A percentile compares a stretch with the other conserved stretches of the same genome.
Evolutionary conservation across 2,888 invertebrate species (phyloP).

Genomic region (Brachyptera risi): DNA sequence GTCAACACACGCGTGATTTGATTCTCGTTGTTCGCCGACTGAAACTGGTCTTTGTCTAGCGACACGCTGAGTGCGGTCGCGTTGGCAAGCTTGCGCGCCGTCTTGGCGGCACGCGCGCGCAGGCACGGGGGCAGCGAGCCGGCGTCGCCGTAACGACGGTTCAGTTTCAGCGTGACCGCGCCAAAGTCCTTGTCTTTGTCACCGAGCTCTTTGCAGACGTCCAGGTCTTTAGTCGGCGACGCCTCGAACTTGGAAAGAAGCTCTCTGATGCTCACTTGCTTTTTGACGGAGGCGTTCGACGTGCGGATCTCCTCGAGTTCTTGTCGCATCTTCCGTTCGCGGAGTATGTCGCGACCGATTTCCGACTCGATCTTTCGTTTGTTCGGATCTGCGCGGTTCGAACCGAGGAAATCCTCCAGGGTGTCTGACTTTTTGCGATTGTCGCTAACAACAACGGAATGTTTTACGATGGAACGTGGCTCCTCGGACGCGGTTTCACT

Average conservation of each 20-base stretch:
- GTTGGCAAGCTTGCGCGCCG: slow-evolving; percentile 58
- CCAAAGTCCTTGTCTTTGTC: background rate
- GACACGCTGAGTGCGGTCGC: slow-evolving; percentile 48
- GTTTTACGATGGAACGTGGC: no score
- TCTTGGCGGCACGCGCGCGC: slow-evolving; percentile 54
- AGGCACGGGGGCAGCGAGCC: slow-evolving; percentile 53
- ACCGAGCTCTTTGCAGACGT: background rate
- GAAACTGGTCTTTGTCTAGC: slow-evolving; percentile 68
- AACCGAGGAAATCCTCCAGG: background rate
- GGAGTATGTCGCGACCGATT: slow-evolving; percentile 47
- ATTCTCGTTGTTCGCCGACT: slow-evolving; percentile 27
- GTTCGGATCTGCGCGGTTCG: slow-evolving; percentile 19
- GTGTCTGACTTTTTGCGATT: background rate
- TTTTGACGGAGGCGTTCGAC: slow-evolving; percentile 21
- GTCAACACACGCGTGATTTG: slow-evolving; percentile 37
- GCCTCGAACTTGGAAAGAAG: slow-evolving; percentile 61
- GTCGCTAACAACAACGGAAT: no score
- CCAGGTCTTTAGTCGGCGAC: slow-evolving; percentile 49
- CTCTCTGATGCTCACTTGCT: slow-evolving; percentile 53
- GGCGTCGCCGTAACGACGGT: slow-evolving; percentile 17
- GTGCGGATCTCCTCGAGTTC: slow-evolving; percentile 40
- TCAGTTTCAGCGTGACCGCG: background rate
- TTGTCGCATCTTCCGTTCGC: slow-evolving; percentile 46
- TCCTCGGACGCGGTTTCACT: background rate
- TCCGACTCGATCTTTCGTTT: slow-evolving; percentile 49